phyloP scores from a whole-genome alignment of 23 tunicate species.

The Halocynthia roretzi region DNA sequence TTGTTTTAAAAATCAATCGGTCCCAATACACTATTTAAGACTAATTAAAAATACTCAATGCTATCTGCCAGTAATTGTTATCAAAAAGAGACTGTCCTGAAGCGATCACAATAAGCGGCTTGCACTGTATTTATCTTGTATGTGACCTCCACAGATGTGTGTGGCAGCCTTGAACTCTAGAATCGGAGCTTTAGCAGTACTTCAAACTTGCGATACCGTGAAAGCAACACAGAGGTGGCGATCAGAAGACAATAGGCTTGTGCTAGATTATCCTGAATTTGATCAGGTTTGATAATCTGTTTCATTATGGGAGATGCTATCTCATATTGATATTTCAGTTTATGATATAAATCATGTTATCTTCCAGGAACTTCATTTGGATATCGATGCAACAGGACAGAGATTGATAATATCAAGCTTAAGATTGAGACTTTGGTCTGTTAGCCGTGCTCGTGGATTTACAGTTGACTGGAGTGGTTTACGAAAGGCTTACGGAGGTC shows the following conservation, averaged over 20 bases:
- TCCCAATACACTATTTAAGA: too few relatives aligned
- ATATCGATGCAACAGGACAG: slow-evolving; percentile 8
- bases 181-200: slow-evolving; percentile 24
- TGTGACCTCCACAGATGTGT: slow-evolving; percentile 32
- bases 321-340: slow-evolving; percentile 24
- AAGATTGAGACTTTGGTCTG: slow-evolving; percentile 43
- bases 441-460: slow-evolving; percentile 30
- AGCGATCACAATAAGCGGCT: background rate
- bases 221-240: slow-evolving; percentile 62
- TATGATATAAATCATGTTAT: background rate
- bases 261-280: slow-evolving; percentile 12
- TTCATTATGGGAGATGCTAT: slow-evolving; percentile 24
- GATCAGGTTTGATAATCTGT: slow-evolving; percentile 11
- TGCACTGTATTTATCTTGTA: background rate
- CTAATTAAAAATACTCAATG: too few relatives aligned
- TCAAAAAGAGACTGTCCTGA: too few relatives aligned
- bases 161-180: slow-evolving; percentile 38
- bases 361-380: slow-evolving; percentile 52
- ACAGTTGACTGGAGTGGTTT: slow-evolving; percentile 39
- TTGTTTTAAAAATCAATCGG: too few relatives aligned
- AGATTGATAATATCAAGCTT: slow-evolving; percentile 7
- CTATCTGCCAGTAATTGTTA: too few relatives aligned
- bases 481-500: slow-evolving; percentile 37
- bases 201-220: slow-evolving; percentile 27
- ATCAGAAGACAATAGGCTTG: slow-evolving; percentile 14